Base-by-base conservation (phyloP, 2,113 vertebrate genomes). In the Oceanites oceanicus region DNA sequence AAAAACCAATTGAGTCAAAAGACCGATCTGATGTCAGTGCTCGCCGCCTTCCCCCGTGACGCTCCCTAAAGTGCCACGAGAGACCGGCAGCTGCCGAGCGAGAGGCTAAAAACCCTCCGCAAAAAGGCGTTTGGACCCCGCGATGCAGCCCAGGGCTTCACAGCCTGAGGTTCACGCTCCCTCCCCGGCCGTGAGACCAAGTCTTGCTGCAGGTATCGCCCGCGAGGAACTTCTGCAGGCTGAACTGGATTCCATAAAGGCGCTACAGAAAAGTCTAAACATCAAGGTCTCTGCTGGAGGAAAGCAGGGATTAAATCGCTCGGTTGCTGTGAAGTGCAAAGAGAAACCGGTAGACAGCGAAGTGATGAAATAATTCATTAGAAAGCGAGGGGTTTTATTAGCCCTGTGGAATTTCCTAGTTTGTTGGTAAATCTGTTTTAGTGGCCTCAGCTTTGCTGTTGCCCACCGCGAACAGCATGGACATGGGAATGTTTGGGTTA, bases 101-200 rank as follows among this genome's bases (percentile, higher is more conserved):
- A 89, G 65, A 50, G 15, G 15, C 47, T 36, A 7, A 75, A 92
- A 94, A 45, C 4, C 55, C 56, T 22, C 68, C 23, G 42, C 15
- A 34, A 26, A 73, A 71, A 26, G 16, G 18, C 5, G 0, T 7
- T 9, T 0, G 11, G 59, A 5, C 8, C n/a, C n/a, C 2, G 30
- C 4, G 2, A 15, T 45, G 10, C 52, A 49, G 70, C 45, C 23
- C 56, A 1, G 9, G 34, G 26, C 27, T 29, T 27, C 10, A 2
- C 45, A 38, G 44, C 56, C 13, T 0, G 1, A 26, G 44, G 21
- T 10, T 9, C 26, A 5, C 8, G 12, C 36, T 88, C 62, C 50
- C 22, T 34, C 53, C 38, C 34, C 59, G 42, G 73, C 40, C 44
- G 40, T 2, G 23, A 68, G 58, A 38, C 56, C 25, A 3, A 4